Evolutionary conservation across 2,888 invertebrate species (phyloP), one percentile per base, ranked within the genome.

Genomic region (Brachypterus glaber): DNA sequence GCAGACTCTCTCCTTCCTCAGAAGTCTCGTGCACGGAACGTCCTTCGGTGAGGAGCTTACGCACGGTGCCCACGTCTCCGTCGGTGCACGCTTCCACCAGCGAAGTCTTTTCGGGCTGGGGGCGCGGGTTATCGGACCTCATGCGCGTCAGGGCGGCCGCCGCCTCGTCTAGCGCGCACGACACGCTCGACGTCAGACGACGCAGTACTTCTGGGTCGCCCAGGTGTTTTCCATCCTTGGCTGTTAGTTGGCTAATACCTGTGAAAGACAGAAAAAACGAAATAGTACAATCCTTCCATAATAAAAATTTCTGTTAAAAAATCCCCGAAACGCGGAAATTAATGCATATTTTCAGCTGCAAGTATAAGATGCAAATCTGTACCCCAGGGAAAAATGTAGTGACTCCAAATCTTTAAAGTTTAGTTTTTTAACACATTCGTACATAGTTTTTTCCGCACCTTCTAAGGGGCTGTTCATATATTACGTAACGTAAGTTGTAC

Each of bases 161-260:
- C 41, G 95, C 95, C 71, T 95, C 93, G 73, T 95, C 93, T 59
- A 96, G 77, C 49, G 95, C 93, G 71, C 91, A 90, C 57, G 91
- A 65, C 32, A 67, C 67, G 55, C 88, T 88, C 36, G 88, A 86
- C 53, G 90, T 89, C 59, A 90, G 73, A 56, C 86, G 79, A 53
- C 87, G 74, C 52, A 91, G 74, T 55, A 89, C 87, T 67, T 90
- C 89, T 48, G 89, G 88, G 70, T 90, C 89, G 44, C 87, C 83
- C 58, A 88, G 76, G 66, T 85, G 79, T 67, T 83, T 84, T 59
- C 83, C 82, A 73, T 84, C 84, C 58, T 80, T 80, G 44, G 78
- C 73, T 35, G 86, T 79, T 59, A 85, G 69, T 69, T 86, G 86
- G 57, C 84, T 82, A 59, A 87, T 85, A 57, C 86, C 86, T 83